Base-by-base conservation (phyloP, 2,113 vertebrate genomes). In the Stictonetta naevosa region DNA sequence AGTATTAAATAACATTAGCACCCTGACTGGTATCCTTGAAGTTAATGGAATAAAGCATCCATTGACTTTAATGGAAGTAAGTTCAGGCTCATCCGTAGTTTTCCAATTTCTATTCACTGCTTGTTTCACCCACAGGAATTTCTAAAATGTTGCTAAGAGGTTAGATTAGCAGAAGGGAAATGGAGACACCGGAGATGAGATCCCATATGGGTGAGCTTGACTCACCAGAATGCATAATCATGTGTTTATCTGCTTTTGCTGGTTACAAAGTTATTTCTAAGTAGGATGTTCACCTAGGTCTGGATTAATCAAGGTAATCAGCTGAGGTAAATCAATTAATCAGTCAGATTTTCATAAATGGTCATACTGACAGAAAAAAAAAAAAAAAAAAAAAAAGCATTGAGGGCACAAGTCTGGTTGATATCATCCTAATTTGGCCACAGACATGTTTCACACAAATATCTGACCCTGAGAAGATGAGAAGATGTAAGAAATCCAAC, bases 171-270 rank as follows among this genome's bases (percentile, higher is more conserved):
- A 92, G 80, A 92, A 93, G 77, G 91, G 77, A 94, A 92, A 94
- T 87, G 92, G 86, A 96, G 91, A 93, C n/a, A 59, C 68, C 83
- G 68, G 63, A 94, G 81, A 94, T 94, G 86, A 95, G 81, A 55
- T 93, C 93, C 93, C 96, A 96, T 94, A 96, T 92, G 96, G 96
- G 93, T 94, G 91, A 87, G 62, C 20, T 89, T 94, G 92, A 91
- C 83, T 94, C 92, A 96, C 83, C 44, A 89, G 96, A 95, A 92
- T 94, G 78, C 66, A 79, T 94, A 92, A 92, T 93, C 80, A 88
- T 79, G 34, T 82, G 81, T 86, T 94, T 92, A 53, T 94, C 58
- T 80, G 81, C 42, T 84, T 94, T 92, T 91, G 13, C 58, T 79
- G 77, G 48, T 88, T 88, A 46, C 40, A 76, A 29, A 92, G n/a